These are phyloP conservation scores for honey bee (Apis mellifera) DNA, from an alignment of 1,140 invertebrate genomes.

Conservation along the genomic window DNA sequence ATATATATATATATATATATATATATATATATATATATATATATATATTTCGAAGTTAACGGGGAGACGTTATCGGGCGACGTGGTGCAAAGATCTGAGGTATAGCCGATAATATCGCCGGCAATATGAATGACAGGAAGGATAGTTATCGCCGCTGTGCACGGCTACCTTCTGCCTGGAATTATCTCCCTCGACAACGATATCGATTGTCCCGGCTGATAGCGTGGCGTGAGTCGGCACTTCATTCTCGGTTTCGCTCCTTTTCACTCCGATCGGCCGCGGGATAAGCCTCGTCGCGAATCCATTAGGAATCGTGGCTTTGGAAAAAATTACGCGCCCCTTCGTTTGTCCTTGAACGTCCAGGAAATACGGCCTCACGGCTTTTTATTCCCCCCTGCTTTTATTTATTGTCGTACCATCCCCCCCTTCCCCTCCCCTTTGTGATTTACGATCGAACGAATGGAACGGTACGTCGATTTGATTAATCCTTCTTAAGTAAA, in stretches of 20 bases:
- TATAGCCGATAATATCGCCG: slow-evolving; percentile 58
- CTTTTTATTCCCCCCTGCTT: not conserved
- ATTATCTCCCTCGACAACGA: slow-evolving; percentile 66
- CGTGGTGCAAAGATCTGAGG: slow-evolving; percentile 44
- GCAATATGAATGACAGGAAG: slow-evolving; percentile 50
- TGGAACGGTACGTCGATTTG: not conserved
- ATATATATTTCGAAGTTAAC: slow-evolving; percentile 32
- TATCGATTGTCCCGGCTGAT: slow-evolving; percentile 65
- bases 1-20: too few relatives aligned
- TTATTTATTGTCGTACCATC: not conserved
- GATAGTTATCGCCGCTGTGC: slow-evolving; percentile 59
- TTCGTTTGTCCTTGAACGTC: not conserved
- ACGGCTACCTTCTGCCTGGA: slow-evolving; percentile 58
- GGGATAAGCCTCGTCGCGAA: slow-evolving; percentile 53
- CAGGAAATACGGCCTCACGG: not conserved
- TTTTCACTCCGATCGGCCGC: slow-evolving; percentile 57
- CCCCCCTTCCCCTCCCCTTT: not conserved
- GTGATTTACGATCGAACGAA: not conserved
- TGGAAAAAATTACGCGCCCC: slow-evolving; percentile 10
- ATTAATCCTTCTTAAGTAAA: not conserved
- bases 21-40: not conserved
- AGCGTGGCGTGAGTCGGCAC: slow-evolving; percentile 63
- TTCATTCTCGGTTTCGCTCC: slow-evolving; percentile 62
- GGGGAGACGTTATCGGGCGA: slow-evolving; percentile 52
- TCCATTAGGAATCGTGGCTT: slow-evolving; percentile 46